phyloP scores from a whole-genome alignment of 2,797 vertebrate species.

The Varecia variegata region DNA sequence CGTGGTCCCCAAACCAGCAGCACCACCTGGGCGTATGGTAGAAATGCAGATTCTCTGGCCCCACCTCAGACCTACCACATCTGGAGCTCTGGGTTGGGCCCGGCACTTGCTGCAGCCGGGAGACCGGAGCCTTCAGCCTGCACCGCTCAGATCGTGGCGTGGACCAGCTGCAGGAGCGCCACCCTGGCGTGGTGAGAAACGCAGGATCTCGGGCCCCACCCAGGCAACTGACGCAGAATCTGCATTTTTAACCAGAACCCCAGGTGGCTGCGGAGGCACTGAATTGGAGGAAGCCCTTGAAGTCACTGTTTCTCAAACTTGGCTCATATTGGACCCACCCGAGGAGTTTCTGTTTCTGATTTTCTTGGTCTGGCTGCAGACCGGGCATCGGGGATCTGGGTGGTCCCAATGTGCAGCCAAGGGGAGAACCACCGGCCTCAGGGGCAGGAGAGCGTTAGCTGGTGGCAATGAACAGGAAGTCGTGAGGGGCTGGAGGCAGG shows the following conservation, averaged over 20 bases:
- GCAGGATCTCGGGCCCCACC: too few species aligned
- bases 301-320: not conserved
- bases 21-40: not conserved
- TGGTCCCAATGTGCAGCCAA: accelerated
- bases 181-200: not conserved
- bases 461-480: accelerated
- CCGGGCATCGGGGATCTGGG: accelerated
- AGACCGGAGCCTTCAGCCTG: not conserved
- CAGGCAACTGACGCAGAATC: not conserved
- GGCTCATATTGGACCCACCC: not conserved
- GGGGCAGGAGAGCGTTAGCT: accelerated
- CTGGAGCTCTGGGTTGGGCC: too few species aligned
- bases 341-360: not conserved
- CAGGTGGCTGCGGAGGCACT: accelerated
- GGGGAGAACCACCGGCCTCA: accelerated
- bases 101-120: not conserved
- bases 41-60: not conserved
- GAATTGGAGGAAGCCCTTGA: not conserved
- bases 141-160: accelerated
- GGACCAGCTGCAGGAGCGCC: not conserved
- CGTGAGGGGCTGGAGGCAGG: not conserved
- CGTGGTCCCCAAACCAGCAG: not conserved
- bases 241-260: not conserved
- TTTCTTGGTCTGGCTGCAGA: not conserved
- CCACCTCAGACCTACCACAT: not conserved